Percentiles rank a stretch among this genome's conserved stretches.
phyloP scores from a whole-genome alignment of 2,797 vertebrate genomes.

The Ispidina lecontei region DNA sequence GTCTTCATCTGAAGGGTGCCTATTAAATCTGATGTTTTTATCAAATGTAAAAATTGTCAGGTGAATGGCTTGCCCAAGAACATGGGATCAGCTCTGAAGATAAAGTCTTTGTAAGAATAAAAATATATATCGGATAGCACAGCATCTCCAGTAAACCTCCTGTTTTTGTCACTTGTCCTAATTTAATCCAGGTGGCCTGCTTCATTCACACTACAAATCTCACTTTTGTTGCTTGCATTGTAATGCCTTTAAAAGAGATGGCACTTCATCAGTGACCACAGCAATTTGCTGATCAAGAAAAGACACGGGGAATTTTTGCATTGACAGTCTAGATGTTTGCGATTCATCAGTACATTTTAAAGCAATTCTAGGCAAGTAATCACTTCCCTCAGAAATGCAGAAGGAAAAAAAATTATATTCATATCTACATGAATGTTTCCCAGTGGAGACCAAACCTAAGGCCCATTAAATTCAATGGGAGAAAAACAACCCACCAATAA shows the following conservation, averaged over 20 bases:
- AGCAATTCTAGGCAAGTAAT: neutral
- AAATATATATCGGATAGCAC: neutral
- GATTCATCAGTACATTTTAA: neutral
- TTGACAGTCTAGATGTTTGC: neutral
- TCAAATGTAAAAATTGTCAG: slow-evolving; percentile 3
- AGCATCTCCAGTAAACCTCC: neutral
- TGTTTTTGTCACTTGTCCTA: slow-evolving; percentile 1
- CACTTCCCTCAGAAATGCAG: neutral
- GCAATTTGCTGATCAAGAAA: neutral
- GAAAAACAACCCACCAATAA: too few species aligned
- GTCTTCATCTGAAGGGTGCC: neutral
- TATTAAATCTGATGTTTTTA: slow-evolving; percentile 23
- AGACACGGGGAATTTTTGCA: neutral
- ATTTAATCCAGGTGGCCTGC: slow-evolving; percentile 25
- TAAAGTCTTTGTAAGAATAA: neutral
- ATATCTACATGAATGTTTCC: neutral
- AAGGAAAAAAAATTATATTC: neutral
- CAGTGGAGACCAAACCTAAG: neutral
- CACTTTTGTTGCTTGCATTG: neutral
- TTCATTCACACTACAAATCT: neutral
- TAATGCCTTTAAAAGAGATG: neutral
- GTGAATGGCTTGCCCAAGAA: neutral
- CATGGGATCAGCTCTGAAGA: neutral
- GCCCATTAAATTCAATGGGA: neutral
- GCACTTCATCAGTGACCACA: neutral